Conservation (phyloP, 2,888 invertebrate genomes). For the Gisinianus flammeolus region DNA sequence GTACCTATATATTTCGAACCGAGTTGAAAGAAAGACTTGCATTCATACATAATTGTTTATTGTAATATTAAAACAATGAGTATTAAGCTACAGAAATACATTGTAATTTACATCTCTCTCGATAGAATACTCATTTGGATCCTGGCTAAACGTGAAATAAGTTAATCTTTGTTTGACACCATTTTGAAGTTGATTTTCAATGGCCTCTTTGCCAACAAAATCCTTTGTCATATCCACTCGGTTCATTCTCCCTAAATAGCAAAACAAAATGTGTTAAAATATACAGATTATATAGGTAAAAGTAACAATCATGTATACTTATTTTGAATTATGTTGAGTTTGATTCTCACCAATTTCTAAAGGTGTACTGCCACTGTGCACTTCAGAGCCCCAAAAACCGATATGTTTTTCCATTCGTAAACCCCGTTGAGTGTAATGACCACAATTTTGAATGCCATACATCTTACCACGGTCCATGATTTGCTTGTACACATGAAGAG, state of each 20-base stretch:
- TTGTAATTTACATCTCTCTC: conserved; percentile 1
- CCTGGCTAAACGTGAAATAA: not conserved
- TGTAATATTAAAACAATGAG: no score
- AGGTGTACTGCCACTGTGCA: not conserved
- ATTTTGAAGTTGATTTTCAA: conserved; percentile 12
- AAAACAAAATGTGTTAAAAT: no score
- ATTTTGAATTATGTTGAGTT: not conserved
- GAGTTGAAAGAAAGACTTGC: no score
- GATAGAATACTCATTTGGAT: not conserved
- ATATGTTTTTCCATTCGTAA: conserved; percentile 15
- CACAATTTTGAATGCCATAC: conserved; percentile 5
- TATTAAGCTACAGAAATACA: no score
- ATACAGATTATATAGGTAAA: not conserved
- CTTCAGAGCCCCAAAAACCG: conserved; percentile 17
- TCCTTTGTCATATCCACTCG: conserved; percentile 20
- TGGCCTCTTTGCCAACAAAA: conserved; percentile 20
- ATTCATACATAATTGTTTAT: no score
- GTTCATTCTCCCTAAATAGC: not conserved
- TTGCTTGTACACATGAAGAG: conserved; percentile 15
- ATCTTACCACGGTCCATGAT: conserved; percentile 6
- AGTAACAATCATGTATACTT: not conserved
- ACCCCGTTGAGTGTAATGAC: not conserved
- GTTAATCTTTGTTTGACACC: conserved; percentile 10
- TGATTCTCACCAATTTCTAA: conserved; percentile 19
- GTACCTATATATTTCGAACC: not conserved